These are phyloP conservation scores for Plutomurus gul DNA, from an alignment of 1,140 invertebrate genomes.

Conservation along the genomic window DNA sequence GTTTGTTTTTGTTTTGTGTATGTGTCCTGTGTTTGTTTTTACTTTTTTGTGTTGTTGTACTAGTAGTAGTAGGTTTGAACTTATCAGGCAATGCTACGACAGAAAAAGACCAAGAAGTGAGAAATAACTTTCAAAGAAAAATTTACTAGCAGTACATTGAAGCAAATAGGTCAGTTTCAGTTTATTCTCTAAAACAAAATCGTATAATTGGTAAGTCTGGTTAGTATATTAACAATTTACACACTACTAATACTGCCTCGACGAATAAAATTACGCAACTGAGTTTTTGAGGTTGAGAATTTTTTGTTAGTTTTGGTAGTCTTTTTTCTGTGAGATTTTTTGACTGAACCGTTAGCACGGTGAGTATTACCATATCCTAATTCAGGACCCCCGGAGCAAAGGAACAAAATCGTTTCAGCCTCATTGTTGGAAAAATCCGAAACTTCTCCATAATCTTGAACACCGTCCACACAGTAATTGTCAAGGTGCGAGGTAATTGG, in stretches of 20 bases:
- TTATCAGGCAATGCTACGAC: background rate
- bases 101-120: slow-evolving; percentile 14
- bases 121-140: background rate
- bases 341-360: background rate
- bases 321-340: background rate
- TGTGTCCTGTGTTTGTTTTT: background rate
- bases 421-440: slow-evolving; percentile 5
- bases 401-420: slow-evolving; percentile 34
- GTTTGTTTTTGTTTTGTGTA: background rate
- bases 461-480: slow-evolving; percentile 43
- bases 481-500: background rate
- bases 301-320: background rate
- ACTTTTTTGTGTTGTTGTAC: background rate
- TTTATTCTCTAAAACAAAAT: too few species aligned
- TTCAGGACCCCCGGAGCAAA: slow-evolving; percentile 34
- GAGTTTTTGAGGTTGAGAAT: too few species aligned
- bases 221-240: too few species aligned
- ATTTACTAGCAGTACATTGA: background rate
- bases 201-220: too few species aligned
- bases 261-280: too few species aligned
- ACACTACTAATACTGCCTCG: too few species aligned
- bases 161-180: too few species aligned
- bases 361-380: background rate
- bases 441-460: slow-evolving; percentile 33
- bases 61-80: background rate